A percentile compares a stretch with the other conserved stretches of the same genome.
Evolutionary conservation across 2,888 invertebrate species (phyloP).

Genomic region (Dasysyrphus tricinctus): DNA sequence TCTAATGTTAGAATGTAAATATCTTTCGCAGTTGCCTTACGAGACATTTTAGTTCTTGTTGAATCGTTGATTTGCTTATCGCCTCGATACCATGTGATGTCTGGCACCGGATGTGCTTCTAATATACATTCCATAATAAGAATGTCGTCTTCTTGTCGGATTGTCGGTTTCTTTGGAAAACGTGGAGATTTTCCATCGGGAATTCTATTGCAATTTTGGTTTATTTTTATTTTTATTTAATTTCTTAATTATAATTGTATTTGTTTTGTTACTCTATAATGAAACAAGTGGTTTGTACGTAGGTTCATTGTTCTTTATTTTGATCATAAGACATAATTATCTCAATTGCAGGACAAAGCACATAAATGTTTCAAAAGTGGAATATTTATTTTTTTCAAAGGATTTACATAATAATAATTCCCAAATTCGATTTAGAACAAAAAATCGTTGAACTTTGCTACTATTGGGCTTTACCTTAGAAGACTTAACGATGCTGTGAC

Average conservation of each 20-base stretch:
- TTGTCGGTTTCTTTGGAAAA: slow-evolving; percentile 98
- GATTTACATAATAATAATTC: background rate
- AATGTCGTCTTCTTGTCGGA: slow-evolving; percentile 95
- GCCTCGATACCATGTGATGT: slow-evolving; percentile 97
- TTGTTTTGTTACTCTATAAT: background rate
- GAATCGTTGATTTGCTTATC: slow-evolving; percentile 92
- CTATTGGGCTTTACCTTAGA: too few relatives aligned
- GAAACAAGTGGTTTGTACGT: slow-evolving; percentile 6
- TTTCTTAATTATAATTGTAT: slow-evolving; percentile 3
- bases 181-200: slow-evolving; percentile 97
- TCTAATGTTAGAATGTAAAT: slow-evolving; percentile 95
- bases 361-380: background rate
- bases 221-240: slow-evolving; percentile 48
- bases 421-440: background rate
- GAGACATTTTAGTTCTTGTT: slow-evolving; percentile 93
- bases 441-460: too few relatives aligned
- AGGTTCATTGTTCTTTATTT: background rate
- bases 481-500: too few relatives aligned
- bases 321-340: background rate
- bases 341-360: background rate
- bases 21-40: slow-evolving; percentile 95
- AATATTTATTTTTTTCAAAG: background rate
- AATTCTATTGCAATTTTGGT: slow-evolving; percentile 87
- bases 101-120: slow-evolving; percentile 97
- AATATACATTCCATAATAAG: slow-evolving; percentile 97